Evolutionary conservation across 2,888 invertebrate species (phyloP).

Genomic region (Unio delphinus): DNA sequence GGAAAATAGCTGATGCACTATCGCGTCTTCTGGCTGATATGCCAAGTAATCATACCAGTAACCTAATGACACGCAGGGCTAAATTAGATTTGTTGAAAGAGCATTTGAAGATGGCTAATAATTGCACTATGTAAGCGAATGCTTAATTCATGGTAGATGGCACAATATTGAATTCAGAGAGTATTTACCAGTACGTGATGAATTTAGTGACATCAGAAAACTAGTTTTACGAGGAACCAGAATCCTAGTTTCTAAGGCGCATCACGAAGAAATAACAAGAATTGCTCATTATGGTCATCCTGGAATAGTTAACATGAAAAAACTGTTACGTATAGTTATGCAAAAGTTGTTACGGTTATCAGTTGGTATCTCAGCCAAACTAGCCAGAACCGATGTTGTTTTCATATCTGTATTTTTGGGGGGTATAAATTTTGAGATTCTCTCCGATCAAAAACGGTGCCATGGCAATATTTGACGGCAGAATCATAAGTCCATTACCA

Average conservation of each 20-base stretch:
- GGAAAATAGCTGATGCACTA: conserved; percentile 28
- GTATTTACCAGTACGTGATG: conserved; percentile 10
- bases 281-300: conserved; percentile 17
- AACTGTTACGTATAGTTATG: neutral
- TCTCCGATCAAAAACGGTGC: neutral
- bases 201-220: conserved; percentile 13
- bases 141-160: conserved; percentile 4
- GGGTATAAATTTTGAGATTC: too few species aligned
- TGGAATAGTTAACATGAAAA: conserved; percentile 17
- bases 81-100: conserved; percentile 7
- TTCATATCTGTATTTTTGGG: too few species aligned
- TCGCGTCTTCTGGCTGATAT: conserved; percentile 14
- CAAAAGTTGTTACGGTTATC: conserved; percentile 14
- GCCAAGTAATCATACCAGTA: neutral
- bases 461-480: conserved; percentile 11
- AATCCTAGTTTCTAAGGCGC: neutral
- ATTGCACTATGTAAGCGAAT: conserved; percentile 4
- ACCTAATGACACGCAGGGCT: neutral
- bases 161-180: neutral
- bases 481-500: conserved; percentile 23
- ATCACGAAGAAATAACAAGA: neutral
- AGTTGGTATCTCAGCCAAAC: conserved; percentile 8
- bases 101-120: conserved; percentile 10
- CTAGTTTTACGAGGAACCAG: conserved; percentile 14
- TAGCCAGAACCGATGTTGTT: conserved; percentile 11